Evolutionary conservation across 1,140 invertebrate genomes (phyloP).

Genomic region (Manduca sexta): DNA sequence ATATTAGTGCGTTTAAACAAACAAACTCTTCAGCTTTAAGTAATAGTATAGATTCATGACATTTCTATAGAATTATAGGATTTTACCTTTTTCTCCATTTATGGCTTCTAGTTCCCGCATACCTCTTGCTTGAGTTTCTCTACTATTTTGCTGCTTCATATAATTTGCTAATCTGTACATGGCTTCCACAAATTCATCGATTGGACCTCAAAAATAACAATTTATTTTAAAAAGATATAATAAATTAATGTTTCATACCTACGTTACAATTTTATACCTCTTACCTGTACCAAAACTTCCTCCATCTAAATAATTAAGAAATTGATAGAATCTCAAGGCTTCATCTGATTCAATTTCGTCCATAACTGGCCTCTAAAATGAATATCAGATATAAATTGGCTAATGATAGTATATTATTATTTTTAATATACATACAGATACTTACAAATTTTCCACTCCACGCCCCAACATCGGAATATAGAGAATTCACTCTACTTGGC

Average conservation of each 20-base stretch:
- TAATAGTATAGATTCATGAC: no score
- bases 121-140: slow-evolving; percentile 56
- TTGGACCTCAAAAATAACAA: slow-evolving; percentile 42
- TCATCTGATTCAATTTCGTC: slow-evolving; percentile 68
- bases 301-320: slow-evolving; percentile 65
- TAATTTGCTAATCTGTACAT: slow-evolving; percentile 57
- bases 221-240: no score
- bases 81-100: slow-evolving; percentile 56
- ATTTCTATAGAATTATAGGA: not conserved
- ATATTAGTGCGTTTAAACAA: no score
- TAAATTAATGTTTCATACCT: not conserved
- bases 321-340: slow-evolving; percentile 61
- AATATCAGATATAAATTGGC: not conserved
- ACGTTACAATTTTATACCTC: slow-evolving; percentile 2
- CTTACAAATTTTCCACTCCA: slow-evolving; percentile 69
- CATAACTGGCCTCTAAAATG: slow-evolving; percentile 58
- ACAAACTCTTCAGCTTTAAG: no score
- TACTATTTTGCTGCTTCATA: slow-evolving; percentile 64
- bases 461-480: slow-evolving; percentile 63
- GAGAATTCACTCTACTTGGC: slow-evolving; percentile 62
- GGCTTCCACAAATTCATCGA: slow-evolving; percentile 66
- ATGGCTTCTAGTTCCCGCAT: slow-evolving; percentile 64
- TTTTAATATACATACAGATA: not conserved
- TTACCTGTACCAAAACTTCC: slow-evolving; percentile 62
- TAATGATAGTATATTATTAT: not conserved